Evolutionary conservation across 2,113 vertebrate species (phyloP), one percentile per base, ranked within the genome.

Genomic region (Alosa alosa): DNA sequence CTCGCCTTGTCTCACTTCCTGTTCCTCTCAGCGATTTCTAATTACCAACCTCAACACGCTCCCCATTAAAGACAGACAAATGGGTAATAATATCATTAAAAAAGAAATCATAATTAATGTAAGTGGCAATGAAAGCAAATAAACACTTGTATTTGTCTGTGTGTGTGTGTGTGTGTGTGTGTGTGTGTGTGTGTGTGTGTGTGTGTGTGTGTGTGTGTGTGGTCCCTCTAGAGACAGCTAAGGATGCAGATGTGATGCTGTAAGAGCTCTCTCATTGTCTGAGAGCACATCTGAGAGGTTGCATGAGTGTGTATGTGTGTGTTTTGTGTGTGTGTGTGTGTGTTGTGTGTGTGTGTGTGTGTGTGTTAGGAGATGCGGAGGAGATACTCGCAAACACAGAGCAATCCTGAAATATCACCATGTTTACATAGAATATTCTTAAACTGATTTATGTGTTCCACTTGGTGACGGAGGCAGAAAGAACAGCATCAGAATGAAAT

Each of bases 211-310:
- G n/a, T n/a, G n/a, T n/a, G n/a, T n/a, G n/a, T n/a, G n/a, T n/a
- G 52, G 0, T 57, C 31, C 64, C 64, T 25, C 64, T 31, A 68
- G 64, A 68, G 64, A 68, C 20, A 9, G 64, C 64, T 68, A 68
- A 68, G 9, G 22, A 25, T 68, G n/a, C 25, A 31, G 60, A 64
- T 64, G 60, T 25, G 60, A 64, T 64, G 60, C n/a, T n/a, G 5
- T 64, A 5, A 64, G 22, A 64, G n/a, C 20, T 22, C 18, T 47
- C 84, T 83, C 82, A 82, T 90, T 90, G 86, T 88, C 87, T 90
- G n/a, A 64, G 60, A 64, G 60, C 88, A 83, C 60, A 64, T 5
- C 22, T 22, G 86, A 88, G 68, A 41, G 44, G n/a, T 52, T 84
- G 83, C 25, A 78, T n/a, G 68, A 20, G 86, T 82, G 85, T 57